Percentiles rank a stretch among this genome's conserved stretches.
Evolutionary conservation across 2,113 vertebrate species (phyloP).

Genomic region (Neodon shergylaensis): DNA sequence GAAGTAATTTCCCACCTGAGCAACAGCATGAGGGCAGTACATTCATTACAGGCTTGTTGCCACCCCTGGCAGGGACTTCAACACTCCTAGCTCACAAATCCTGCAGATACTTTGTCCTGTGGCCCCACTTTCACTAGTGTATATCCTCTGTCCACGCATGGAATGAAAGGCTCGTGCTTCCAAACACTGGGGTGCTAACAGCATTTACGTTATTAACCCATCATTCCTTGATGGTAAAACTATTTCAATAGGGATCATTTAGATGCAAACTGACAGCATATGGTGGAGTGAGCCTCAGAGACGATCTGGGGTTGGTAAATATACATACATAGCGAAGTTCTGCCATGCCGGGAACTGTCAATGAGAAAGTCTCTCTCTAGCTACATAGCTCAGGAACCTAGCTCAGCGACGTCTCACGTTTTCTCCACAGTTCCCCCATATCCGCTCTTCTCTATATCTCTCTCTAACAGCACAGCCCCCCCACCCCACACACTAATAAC

Average conservation of each 20-base stretch:
- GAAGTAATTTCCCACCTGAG: conserved; percentile 38
- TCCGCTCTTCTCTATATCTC: neutral
- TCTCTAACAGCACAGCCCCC: fast-evolving
- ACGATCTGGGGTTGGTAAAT: neutral
- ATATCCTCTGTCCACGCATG: neutral
- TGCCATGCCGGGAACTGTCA: neutral
- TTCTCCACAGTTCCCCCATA: neutral
- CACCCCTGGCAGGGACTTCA: neutral
- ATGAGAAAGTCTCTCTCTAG: neutral
- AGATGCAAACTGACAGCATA: neutral
- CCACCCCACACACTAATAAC: neutral
- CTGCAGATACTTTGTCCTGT: neutral
- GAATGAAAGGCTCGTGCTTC: conserved; percentile 7
- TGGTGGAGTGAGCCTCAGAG: neutral
- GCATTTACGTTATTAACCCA: conserved; percentile 17
- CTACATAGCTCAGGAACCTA: neutral
- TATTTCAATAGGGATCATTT: neutral
- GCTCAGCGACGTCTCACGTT: neutral
- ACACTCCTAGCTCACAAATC: neutral
- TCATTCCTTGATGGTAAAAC: conserved; percentile 53
- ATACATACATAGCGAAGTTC: neutral
- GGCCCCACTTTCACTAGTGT: neutral
- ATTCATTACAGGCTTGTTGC: conserved; percentile 54
- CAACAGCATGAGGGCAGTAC: conserved; percentile 14
- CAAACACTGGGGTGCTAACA: neutral